Evolutionary conservation across 2,113 vertebrate species (phyloP).

Genomic region (Oreochromis tanganicae): DNA sequence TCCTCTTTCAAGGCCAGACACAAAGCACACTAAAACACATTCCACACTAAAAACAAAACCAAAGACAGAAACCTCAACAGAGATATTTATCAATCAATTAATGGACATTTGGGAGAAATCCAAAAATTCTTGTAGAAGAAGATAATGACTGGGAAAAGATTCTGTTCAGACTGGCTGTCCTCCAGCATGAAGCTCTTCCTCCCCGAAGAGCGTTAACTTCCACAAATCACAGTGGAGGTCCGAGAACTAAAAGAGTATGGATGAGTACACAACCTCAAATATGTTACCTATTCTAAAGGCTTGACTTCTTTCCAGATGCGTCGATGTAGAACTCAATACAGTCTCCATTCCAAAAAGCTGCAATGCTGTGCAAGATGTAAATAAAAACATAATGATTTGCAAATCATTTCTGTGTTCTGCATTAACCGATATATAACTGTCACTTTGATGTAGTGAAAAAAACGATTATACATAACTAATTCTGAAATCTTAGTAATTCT

Average conservation of each 20-base stretch:
- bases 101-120: background rate
- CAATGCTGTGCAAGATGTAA: background rate
- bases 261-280: background rate
- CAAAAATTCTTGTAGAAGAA: background rate
- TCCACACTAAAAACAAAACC: background rate
- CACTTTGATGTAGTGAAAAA: background rate
- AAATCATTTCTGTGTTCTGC: background rate
- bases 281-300: background rate
- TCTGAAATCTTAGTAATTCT: accelerated
- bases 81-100: conserved; percentile 1
- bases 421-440: background rate
- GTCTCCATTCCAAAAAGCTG: background rate
- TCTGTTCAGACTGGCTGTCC: conserved; percentile 7
- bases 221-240: background rate
- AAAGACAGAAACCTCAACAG: background rate
- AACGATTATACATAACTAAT: background rate
- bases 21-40: background rate
- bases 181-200: conserved; percentile 1
- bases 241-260: background rate
- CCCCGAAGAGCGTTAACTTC: background rate
- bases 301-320: background rate
- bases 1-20: background rate
- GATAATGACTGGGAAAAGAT: conserved; percentile 13
- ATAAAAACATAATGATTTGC: background rate
- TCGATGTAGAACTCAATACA: background rate